These are phyloP conservation scores for Apodemia duryi DNA, from an alignment of 2,888 invertebrate genomes.

Conservation along the genomic window DNA sequence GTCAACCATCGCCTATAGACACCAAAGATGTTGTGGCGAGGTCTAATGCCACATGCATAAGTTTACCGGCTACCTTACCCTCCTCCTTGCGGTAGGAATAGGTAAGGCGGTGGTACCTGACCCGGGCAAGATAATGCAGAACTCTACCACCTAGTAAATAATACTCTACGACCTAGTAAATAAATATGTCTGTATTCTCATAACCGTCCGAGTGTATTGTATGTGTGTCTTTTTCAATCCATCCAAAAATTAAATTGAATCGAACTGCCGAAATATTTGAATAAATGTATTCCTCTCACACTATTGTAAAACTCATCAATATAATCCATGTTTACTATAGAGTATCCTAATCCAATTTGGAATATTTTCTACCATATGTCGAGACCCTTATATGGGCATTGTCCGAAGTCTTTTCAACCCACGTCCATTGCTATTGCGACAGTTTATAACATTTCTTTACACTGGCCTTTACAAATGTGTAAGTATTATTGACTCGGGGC, in stretches of 20 bases:
- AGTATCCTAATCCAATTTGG: constrained; percentile 69
- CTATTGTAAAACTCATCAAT: constrained; percentile 44
- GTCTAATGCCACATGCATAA: too few species aligned
- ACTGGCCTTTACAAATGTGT: constrained; percentile 43
- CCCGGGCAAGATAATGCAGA: too few species aligned
- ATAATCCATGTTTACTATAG: constrained; percentile 56
- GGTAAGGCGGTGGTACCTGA: too few species aligned
- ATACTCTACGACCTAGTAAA: too few species aligned
- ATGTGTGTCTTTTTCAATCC: too few species aligned
- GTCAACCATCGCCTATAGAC: too few species aligned
- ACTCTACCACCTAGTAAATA: too few species aligned
- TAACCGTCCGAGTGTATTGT: too few species aligned
- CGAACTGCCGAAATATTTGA: constrained; percentile 51
- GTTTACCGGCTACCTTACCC: too few species aligned
- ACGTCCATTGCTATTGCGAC: constrained; percentile 53
- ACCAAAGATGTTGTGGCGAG: too few species aligned
- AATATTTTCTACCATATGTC: constrained; percentile 64
- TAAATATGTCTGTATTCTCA: too few species aligned
- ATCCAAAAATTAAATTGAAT: neutral
- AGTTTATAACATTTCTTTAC: constrained; percentile 45
- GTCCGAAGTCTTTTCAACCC: constrained; percentile 50
- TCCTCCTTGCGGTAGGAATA: too few species aligned
- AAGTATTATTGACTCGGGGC: constrained; percentile 38
- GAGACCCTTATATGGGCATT: constrained; percentile 46
- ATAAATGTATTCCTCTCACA: constrained; percentile 50